Conservation (phyloP, 2,113 vertebrate genomes). For the Pica pica region DNA sequence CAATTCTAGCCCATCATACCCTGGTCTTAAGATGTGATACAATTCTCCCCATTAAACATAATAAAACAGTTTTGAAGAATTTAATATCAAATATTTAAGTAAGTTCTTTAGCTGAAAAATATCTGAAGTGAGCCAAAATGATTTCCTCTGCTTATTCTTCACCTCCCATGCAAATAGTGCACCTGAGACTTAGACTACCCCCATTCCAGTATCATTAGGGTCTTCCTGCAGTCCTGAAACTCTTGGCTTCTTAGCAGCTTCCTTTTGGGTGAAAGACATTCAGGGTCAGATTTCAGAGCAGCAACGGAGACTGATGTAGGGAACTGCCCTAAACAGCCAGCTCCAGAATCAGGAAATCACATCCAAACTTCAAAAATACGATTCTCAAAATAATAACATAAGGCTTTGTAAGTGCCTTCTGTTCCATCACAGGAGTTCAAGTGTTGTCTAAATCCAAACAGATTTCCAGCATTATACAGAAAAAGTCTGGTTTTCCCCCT, state of each 20-base stretch:
- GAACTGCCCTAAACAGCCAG: neutral
- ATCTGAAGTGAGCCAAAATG: neutral
- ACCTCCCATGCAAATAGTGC: neutral
- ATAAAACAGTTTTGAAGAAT: neutral
- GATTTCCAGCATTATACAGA: neutral
- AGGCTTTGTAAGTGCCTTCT: neutral
- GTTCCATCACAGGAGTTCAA: neutral
- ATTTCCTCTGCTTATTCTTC: neutral
- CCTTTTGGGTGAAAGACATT: neutral
- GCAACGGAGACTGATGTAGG: neutral
- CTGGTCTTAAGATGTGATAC: neutral
- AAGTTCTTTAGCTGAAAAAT: neutral
- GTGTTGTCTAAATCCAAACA: neutral
- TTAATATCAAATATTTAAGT: neutral
- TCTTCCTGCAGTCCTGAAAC: neutral
- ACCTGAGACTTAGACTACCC: neutral
- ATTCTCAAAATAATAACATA: neutral
- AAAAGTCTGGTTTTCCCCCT: neutral
- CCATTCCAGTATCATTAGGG: neutral
- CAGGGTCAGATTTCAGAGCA: neutral
- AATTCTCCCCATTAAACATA: neutral
- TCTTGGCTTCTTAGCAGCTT: neutral
- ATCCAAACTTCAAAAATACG: neutral
- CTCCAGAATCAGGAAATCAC: neutral
- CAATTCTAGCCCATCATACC: neutral